Evolutionary conservation across 1,140 invertebrate species (phyloP), one percentile per base, ranked within the genome.

Genomic region (Eubasilissa regina): DNA sequence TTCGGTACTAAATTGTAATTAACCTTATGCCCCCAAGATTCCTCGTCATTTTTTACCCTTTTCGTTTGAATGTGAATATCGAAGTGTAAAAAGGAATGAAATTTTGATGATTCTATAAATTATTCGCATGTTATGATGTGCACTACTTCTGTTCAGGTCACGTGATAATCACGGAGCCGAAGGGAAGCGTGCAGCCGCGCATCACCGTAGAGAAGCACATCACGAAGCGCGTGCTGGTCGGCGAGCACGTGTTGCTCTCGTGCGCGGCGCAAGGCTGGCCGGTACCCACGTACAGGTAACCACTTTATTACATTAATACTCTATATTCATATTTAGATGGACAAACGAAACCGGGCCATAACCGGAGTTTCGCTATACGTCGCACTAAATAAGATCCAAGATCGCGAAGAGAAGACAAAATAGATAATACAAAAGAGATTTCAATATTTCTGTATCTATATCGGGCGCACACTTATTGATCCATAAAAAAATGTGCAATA

Each of bases 231-330:
- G 92, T 91, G 44, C 90, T 91, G 78, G 88, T 93, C 70, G 94
- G 94, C 35, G 93, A 94, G 75, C 92, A 93, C 84, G 91, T 94
- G 72, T 92, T 91, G 76, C 86, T 95, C 82, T 92, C 94, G 12
- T 95, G 94, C 86, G 92, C 93, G 8, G 94, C 94, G 55, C 94
- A 95, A 87, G 94, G 93, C 60, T 93, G 93, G 90, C 94, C 94
- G 4, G 91, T 94, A 44, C 94, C 94, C 53, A 92, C 89, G 74
- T 95, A 94, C 87, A 93, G 93, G 91, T 93, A 88, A 89, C 87
- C n/a, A n/a, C n/a, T n/a, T n/a, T n/a, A n/a, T n/a, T n/a, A n/a
- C n/a, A n/a, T 66, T 55, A 17, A 7, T 7, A 11, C 3, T 68
- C 19, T 68, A 68, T 47, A n/a, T 13, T 3, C 1, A 53, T 1